Evolutionary conservation across 1,140 invertebrate genomes (phyloP), one percentile per base, ranked within the genome.

Genomic region (Proctacanthus coquilletti): DNA sequence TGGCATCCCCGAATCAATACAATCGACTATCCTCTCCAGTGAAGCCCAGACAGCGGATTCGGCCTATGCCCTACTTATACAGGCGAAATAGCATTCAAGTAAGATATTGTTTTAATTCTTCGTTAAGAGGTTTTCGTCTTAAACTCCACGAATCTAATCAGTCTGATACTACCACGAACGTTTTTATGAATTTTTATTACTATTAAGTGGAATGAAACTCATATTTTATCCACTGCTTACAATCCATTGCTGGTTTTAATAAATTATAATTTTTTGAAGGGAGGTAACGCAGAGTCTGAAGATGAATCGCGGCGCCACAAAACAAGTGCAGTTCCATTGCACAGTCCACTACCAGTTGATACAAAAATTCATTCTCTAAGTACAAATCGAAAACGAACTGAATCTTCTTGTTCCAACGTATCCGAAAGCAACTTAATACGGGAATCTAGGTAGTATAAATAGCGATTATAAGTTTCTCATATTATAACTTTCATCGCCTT

Each of bases 41-140:
- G n/a, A 17, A 45, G 6, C 43, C 39, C 1, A 43, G 46, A 14
- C 45, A 47, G 45, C 43, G 49, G 8, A 48, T 57, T 14, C 45
- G 51, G 10, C 49, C 48, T 11, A 52, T 42, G 5, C 52, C 50
- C 3, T 40, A 44, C 2, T 51, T 52, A 15, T 52, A 63, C 30
- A 52, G 67, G 10, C 54, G 61, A 25, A 70, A 67, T 41, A 69
- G 67, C 37, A 45, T 62, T 34, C 60, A 62, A 36, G 61, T 55
- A 14, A 63, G 59, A n/a, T n/a, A n/a, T n/a, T n/a, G n/a, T n/a
- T n/a, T n/a, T 37, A 57, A 61, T 13, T 18, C 19, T 13, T 32
- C 8, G 13, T 15, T 32, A 13, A 6, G n/a, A 11, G 5, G 17
- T 49, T 56, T 34, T 47, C 53, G 0, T 45, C 46, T 2, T 44